Evolutionary conservation across 2,888 invertebrate genomes (phyloP).

Genomic region (Rapana venosa): DNA sequence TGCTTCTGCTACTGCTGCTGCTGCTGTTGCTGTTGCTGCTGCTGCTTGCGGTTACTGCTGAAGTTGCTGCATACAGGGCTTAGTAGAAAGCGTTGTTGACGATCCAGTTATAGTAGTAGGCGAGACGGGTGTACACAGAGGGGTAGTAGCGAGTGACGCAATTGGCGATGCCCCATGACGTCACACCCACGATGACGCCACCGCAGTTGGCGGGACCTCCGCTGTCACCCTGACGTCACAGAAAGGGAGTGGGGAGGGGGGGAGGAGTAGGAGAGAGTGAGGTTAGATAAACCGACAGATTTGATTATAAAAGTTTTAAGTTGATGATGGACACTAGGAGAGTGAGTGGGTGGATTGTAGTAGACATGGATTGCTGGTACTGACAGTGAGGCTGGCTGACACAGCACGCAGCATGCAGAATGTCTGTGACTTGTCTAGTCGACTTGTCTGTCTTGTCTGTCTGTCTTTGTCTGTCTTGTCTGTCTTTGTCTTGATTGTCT

Average conservation of each 20-base stretch:
- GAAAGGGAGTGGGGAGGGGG: neutral
- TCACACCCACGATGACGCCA: constrained; percentile 1
- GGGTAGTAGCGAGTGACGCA: neutral
- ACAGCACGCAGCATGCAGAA: too few species aligned
- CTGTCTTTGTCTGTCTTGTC: too few species aligned
- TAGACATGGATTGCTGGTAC: too few species aligned
- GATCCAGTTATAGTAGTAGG: constrained; percentile 10
- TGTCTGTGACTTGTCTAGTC: too few species aligned
- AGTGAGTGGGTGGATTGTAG: too few species aligned
- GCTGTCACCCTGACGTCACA: constrained; percentile 4
- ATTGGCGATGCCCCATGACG: neutral
- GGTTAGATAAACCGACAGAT: too few species aligned
- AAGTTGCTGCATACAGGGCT: too few species aligned
- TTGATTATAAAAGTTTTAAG: too few species aligned
- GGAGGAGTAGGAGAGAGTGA: neutral
- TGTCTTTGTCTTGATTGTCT: neutral
- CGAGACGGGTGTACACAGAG: neutral
- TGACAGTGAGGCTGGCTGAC: too few species aligned
- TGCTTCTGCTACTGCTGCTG: neutral
- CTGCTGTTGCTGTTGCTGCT: neutral
- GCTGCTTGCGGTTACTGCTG: neutral
- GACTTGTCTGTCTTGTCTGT: too few species aligned
- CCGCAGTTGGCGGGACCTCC: neutral
- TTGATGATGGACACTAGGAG: too few species aligned
- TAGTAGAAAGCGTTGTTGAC: neutral